Percentiles rank a stretch among this genome's conserved stretches.
Evolutionary conservation across 1,140 invertebrate species (phyloP).

Genomic region (Conus ventricosus): DNA sequence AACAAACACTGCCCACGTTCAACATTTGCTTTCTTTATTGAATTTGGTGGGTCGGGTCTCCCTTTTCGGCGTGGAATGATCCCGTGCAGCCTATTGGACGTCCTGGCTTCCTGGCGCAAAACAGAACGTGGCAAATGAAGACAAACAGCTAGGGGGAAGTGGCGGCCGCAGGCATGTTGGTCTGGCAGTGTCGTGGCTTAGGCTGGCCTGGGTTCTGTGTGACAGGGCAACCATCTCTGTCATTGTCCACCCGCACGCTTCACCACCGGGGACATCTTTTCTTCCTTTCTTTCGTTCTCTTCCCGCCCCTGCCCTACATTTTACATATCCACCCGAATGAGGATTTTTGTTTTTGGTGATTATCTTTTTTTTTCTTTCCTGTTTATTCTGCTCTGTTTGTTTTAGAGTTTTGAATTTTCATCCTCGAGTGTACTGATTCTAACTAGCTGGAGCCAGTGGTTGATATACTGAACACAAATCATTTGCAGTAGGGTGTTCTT

Average conservation of each 20-base stretch:
- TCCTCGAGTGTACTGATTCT: too few relatives aligned
- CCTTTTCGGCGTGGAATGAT: too few relatives aligned
- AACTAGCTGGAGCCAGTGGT: too few relatives aligned
- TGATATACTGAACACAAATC: too few relatives aligned
- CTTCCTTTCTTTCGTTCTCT: background rate
- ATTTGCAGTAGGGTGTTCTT: too few relatives aligned
- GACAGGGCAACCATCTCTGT: background rate
- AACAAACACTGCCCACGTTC: slow-evolving; percentile 3
- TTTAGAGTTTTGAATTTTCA: too few relatives aligned
- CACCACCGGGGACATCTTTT: background rate
- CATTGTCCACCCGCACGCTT: background rate
- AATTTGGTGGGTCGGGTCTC: background rate
- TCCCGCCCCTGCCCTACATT: too few relatives aligned
- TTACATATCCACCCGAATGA: too few relatives aligned
- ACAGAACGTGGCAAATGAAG: slow-evolving; percentile 17
- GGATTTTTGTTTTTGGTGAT: too few relatives aligned
- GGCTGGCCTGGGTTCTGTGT: background rate
- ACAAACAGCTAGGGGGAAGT: background rate
- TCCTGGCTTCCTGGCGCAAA: background rate
- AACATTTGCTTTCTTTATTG: slow-evolving; percentile 13
- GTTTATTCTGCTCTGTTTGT: too few relatives aligned
- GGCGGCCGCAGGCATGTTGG: background rate
- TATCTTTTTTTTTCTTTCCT: too few relatives aligned
- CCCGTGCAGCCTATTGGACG: background rate
- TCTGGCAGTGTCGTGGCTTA: background rate